Percentiles rank a stretch among this genome's conserved stretches.
These are phyloP conservation scores for Trogon melanurus DNA, from an alignment of 2,113 vertebrate species.

Conservation along the genomic window DNA sequence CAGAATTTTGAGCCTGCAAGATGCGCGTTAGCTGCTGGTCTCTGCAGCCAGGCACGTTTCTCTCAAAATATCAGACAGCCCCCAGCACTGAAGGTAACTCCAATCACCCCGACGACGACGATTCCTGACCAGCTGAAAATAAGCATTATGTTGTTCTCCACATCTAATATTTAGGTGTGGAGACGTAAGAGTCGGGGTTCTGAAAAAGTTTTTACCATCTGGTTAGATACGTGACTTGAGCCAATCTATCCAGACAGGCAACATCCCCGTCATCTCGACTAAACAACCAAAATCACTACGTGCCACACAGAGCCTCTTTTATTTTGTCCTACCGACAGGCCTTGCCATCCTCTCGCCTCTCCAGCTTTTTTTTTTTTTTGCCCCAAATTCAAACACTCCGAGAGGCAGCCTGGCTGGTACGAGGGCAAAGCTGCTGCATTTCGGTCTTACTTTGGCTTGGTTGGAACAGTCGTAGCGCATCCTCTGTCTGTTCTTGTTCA, in stretches of 20 bases:
- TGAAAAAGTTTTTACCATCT: background rate
- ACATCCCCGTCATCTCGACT: background rate
- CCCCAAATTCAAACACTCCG: background rate
- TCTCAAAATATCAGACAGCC: background rate
- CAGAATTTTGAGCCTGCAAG: background rate
- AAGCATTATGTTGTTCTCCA: background rate
- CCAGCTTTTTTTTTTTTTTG: background rate
- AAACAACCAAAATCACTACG: background rate
- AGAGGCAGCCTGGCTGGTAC: background rate
- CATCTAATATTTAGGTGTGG: background rate
- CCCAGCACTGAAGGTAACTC: background rate
- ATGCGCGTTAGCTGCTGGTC: background rate
- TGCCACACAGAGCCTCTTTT: background rate
- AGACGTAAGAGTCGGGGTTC: background rate
- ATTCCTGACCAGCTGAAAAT: background rate
- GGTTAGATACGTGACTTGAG: background rate
- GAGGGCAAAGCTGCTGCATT: fast-evolving
- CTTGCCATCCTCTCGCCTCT: background rate
- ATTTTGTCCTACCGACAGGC: background rate
- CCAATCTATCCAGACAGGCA: background rate
- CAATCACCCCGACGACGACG: background rate
- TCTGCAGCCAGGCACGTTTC: background rate
- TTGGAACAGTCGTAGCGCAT: constrained; percentile 94
- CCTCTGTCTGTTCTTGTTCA: constrained; percentile 94
- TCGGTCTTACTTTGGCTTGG: constrained; percentile 87